Base-by-base conservation (phyloP, 2,797 vertebrate genomes). In the Alectoris magna region DNA sequence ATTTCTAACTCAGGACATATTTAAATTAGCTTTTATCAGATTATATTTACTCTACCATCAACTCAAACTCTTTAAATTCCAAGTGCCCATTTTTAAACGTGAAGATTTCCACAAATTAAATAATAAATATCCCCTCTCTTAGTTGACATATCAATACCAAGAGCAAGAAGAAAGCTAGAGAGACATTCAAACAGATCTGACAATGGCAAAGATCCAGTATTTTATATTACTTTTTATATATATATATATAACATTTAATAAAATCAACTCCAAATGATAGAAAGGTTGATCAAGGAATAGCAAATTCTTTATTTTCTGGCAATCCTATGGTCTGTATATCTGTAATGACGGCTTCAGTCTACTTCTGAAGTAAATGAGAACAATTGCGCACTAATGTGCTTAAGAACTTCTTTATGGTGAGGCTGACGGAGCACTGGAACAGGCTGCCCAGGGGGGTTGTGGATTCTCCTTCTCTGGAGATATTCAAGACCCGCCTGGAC, bases 1-100 rank as follows among this genome's bases (percentile, higher is more conserved):
- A 75, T 66, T 90, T 88, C 67, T 46, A 88, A 78, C 53, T 76
- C 38, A 43, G 60, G 4, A 11, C 64, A 60, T 19, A 87, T 56
- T 76, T 79, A 76, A 87, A 82, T 26, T 34, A 87, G 24, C 8
- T 71, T 91, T 91, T 90, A 59, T 76, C 26, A 64, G 56, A 76
- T 14, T 13, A 36, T 46, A 71, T 34, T 64, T 68, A 64, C 7
- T 48, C 11, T 60, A 60, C 13, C 29, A 18, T 14, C 62, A 95
- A 36, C 2, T 2, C 23, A 63, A 90, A 75, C 29, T 68, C 58
- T 73, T 66, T 59, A 63, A 75, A 87, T 74, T 63, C 18, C 10
- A 75, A 72, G 7, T 2, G 1, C 46, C 51, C 5, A 4, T 17
- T 75, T 87, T 70, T 84, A 74, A 59, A 51, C 4, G 4, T 26